phyloP scores from a whole-genome alignment of 2,888 invertebrate genomes.

The Glyphotaelius pellucidus region DNA sequence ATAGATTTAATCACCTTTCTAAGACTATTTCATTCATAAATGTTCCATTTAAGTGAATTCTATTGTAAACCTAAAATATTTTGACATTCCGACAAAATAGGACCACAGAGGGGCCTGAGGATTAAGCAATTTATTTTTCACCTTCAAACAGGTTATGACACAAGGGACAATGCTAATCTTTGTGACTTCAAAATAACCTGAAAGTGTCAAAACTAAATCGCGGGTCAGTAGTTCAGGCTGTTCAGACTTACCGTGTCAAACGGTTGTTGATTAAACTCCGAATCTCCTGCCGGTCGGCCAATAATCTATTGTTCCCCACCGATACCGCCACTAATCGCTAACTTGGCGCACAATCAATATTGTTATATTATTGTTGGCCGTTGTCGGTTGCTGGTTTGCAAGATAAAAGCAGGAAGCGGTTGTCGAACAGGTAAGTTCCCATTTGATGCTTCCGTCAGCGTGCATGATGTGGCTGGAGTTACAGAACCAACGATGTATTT shows the following conservation, averaged over 20 bases:
- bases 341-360: neutral
- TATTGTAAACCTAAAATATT: too few species aligned
- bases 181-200: neutral
- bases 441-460: slow-evolving; percentile 27
- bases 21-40: too few species aligned
- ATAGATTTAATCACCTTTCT: too few species aligned
- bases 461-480: slow-evolving; percentile 4
- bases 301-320: neutral
- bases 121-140: too few species aligned
- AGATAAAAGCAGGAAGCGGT: slow-evolving; percentile 15
- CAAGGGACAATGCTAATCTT: neutral
- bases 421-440: neutral
- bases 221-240: neutral
- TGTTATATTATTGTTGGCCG: neutral
- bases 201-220: neutral
- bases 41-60: too few species aligned
- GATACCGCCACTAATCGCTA: neutral
- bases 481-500: neutral
- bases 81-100: too few species aligned
- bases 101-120: too few species aligned
- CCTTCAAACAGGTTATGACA: neutral
- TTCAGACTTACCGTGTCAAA: neutral
- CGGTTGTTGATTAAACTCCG: neutral
- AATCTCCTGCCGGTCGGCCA: neutral
- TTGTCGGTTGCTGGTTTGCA: neutral